Evolutionary conservation across 2,797 vertebrate species (phyloP).

Genomic region (Hippocampus kuda): DNA sequence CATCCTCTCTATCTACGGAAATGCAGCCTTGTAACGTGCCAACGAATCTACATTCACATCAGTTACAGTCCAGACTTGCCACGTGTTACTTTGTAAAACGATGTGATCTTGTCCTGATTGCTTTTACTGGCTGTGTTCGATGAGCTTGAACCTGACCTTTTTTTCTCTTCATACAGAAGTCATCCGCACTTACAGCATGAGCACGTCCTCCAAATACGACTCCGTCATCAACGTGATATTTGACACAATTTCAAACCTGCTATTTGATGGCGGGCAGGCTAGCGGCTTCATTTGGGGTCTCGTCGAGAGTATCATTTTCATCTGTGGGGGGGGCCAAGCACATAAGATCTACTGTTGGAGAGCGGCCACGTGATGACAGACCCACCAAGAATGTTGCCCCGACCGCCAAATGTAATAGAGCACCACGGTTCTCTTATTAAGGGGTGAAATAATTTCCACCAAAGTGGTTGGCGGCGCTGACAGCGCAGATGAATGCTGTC

Average conservation of each 20-base stretch:
- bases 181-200: not conserved
- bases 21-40: not conserved
- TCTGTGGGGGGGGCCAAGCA: conserved; percentile 43
- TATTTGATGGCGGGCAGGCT: conserved; percentile 36
- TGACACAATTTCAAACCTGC: conserved; percentile 30
- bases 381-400: conserved; percentile 63
- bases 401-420: conserved; percentile 61
- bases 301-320: conserved; percentile 48
- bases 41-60: not conserved
- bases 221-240: not conserved
- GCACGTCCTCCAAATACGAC: not conserved
- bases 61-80: not conserved
- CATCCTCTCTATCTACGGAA: not conserved
- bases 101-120: not conserved
- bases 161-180: not conserved
- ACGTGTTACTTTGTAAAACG: not conserved
- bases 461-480: conserved; percentile 57
- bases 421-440: conserved; percentile 66
- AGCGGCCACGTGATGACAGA: conserved; percentile 60
- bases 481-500: conserved; percentile 64
- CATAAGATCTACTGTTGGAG: conserved; percentile 57
- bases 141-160: not conserved
- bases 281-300: conserved; percentile 50
- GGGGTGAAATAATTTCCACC: conserved; percentile 68
- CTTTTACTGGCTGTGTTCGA: not conserved